Evolutionary conservation across 2,888 invertebrate species (phyloP), one percentile per base, ranked within the genome.

Genomic region (Andrena chrysosceles): DNA sequence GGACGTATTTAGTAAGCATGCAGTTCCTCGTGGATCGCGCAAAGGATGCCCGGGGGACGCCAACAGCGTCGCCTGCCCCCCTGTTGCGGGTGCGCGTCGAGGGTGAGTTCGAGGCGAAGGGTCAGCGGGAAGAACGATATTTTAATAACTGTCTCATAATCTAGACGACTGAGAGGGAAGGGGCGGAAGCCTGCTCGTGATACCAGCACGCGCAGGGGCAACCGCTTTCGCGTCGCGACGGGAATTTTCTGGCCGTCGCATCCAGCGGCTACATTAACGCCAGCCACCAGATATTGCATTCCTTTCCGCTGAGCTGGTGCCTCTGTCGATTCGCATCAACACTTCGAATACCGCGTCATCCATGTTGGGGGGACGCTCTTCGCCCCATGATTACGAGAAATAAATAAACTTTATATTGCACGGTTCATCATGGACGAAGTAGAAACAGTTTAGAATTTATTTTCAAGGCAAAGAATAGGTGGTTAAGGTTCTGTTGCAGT

Each of bases 101-200:
- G 84, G 72, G 83, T 77, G 71, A 64, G 48, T 54, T 54, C 49
- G 33, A 31, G 31, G 62, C 48, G 35, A 23, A 29, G 66, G 56
- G 59, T 56, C 76, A 59, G 52, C 75, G 83, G 69, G 85, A 87
- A 75, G 85, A 88, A 85, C 86, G 91, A 89, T 90, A 89, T 89
- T 91, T 91, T 91, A 92, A 91, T 91, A 91, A 91, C 86, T 88
- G 86, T 80, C 86, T 88, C 84, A 83, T 89, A 88, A 89, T 86
- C 71, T 69, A 29, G 52, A 70, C 59, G 71, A 73, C 69, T 31
- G 62, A 66, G 74, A 13, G n/a, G 13, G 13, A 6, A n/a, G 23
- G 23, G 49, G 0, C 10, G 54, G 16, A 35, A n/a, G 33, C 69
- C 10, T 2, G 56, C n/a, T 31, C 26, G 48, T 10, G 63, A 54